A percentile compares a stretch with the other conserved stretches of the same genome.
Evolutionary conservation across 2,797 vertebrate genomes (phyloP).

Genomic region (Nasua narica): DNA sequence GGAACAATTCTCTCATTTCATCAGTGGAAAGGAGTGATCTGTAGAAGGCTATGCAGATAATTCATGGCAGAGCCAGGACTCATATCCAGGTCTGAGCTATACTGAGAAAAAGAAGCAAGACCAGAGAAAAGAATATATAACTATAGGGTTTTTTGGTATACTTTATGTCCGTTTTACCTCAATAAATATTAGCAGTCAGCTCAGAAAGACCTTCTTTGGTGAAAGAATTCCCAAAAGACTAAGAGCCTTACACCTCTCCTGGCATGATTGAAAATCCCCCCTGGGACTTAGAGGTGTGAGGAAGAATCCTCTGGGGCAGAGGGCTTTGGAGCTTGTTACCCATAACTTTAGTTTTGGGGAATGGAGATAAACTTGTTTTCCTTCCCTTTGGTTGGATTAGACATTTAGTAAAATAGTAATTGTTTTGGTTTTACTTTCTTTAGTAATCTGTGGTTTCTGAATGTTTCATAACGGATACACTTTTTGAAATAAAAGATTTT

Average conservation of each 20-base stretch:
- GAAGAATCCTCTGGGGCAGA: neutral
- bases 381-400: neutral
- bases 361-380: neutral
- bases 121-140: neutral
- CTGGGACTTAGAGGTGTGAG: neutral
- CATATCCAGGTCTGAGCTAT: neutral
- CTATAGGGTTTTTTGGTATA: neutral
- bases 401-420: neutral
- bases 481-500: neutral
- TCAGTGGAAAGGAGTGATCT: neutral
- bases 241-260: neutral
- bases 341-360: neutral
- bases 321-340: neutral
- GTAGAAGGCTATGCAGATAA: neutral
- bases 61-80: neutral
- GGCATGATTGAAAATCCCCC: neutral
- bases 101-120: neutral
- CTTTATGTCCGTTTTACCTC: neutral
- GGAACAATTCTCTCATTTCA: neutral
- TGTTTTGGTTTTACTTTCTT: neutral
- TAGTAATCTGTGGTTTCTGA: neutral
- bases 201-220: neutral
- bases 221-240: neutral
- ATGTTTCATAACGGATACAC: neutral
- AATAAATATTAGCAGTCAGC: neutral